Percentiles rank a stretch among this genome's conserved stretches.
Conservation (phyloP, 2,113 vertebrate genomes). For the Sisor rabdophorus region DNA sequence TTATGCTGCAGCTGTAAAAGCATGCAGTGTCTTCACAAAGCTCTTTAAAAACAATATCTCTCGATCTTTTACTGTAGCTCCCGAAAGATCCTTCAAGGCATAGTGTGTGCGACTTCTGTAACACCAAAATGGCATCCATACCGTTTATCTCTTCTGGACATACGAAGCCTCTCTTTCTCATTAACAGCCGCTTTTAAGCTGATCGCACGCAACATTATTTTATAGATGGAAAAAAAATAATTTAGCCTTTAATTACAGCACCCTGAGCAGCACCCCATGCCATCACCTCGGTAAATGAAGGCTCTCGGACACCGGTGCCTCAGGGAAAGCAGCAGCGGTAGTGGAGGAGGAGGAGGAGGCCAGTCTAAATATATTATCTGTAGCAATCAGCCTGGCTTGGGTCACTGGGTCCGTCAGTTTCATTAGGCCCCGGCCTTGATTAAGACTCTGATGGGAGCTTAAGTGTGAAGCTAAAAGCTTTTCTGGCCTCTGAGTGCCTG, state of each 20-base stretch:
- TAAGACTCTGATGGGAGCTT: constrained; percentile 35
- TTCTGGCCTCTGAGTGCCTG: constrained; percentile 25
- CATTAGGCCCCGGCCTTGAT: constrained; percentile 41
- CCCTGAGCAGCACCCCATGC: constrained; percentile 30
- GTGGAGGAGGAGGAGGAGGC: not conserved
- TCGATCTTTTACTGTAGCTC: not conserved
- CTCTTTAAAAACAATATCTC: not conserved
- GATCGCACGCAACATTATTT: constrained; percentile 41
- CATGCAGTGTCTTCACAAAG: constrained; percentile 17
- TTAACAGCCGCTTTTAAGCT: constrained; percentile 30
- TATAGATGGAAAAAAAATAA: constrained; percentile 43
- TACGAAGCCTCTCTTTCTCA: not conserved
- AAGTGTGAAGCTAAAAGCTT: constrained; percentile 40
- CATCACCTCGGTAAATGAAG: constrained; percentile 31
- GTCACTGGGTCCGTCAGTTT: constrained; percentile 38
- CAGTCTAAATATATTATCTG: constrained; percentile 43
- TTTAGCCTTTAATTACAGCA: constrained; percentile 50
- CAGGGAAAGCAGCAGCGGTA: not conserved
- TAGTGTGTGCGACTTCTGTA: not conserved
- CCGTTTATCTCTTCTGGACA: not conserved
- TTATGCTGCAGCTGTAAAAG: not conserved
- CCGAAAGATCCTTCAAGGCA: not conserved
- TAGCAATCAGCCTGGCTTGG: constrained; percentile 30
- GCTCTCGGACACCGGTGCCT: constrained; percentile 12
- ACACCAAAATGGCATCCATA: constrained; percentile 1